Evolutionary conservation across 2,113 vertebrate species (phyloP).

Genomic region (Suricata suricatta): DNA sequence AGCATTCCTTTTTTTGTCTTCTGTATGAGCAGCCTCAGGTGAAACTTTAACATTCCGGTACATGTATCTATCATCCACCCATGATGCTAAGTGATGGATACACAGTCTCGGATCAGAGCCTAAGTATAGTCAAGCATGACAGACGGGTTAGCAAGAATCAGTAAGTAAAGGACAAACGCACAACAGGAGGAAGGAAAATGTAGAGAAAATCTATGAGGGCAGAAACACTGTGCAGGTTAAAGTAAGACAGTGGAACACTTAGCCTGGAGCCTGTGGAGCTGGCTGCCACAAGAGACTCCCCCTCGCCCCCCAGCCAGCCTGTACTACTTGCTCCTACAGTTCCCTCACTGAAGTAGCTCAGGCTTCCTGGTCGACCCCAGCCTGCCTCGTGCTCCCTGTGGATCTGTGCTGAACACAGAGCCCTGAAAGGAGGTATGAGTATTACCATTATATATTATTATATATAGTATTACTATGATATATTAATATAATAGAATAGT

Average conservation of each 20-base stretch:
- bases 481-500: too few species aligned
- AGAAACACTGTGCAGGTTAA: background rate
- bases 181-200: background rate
- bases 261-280: background rate
- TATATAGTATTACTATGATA: too few species aligned
- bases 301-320: too few species aligned
- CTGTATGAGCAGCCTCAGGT: background rate
- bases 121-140: background rate
- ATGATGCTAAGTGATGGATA: background rate
- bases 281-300: background rate
- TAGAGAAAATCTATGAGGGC: background rate
- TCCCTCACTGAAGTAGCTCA: fast-evolving
- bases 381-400: background rate
- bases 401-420: background rate
- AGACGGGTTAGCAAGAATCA: background rate
- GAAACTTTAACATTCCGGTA: background rate
- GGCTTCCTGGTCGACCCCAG: background rate
- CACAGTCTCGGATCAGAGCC: background rate
- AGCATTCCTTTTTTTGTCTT: background rate
- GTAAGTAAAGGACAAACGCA: background rate
- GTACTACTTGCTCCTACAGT: fast-evolving
- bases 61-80: fast-evolving
- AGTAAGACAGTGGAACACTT: background rate
- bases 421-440: background rate
- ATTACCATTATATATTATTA: too few species aligned